Percentiles rank a stretch among this genome's conserved stretches.
These are phyloP conservation scores for Lochmaea capreae DNA, from an alignment of 2,888 invertebrate genomes.

Conservation along the genomic window DNA sequence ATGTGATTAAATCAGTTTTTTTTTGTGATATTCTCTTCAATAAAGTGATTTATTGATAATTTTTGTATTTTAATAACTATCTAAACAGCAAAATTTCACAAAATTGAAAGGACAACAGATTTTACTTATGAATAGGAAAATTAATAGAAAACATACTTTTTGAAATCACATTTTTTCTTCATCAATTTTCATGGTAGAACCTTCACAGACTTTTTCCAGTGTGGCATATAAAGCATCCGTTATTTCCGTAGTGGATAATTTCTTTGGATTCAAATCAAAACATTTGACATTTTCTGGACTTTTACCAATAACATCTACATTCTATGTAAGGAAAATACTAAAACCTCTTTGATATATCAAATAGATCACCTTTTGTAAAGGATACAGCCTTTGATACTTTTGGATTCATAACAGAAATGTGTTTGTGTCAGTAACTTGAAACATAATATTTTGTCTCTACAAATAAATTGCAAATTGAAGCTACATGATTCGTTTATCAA, in stretches of 20 bases:
- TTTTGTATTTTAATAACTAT: too few relatives aligned
- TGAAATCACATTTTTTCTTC: not conserved
- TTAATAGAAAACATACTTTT: not conserved
- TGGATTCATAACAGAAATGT: conserved; percentile 25
- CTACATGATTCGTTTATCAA: not conserved
- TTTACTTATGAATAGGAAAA: not conserved
- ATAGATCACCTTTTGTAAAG: conserved; percentile 24
- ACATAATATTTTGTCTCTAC: conserved; percentile 36
- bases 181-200: not conserved
- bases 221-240: conserved; percentile 32
- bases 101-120: too few relatives aligned
- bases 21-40: conserved; percentile 1
- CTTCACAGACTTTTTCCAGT: not conserved
- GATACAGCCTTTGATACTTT: conserved; percentile 39
- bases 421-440: conserved; percentile 39
- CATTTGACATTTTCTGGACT: conserved; percentile 17
- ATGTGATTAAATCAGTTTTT: not conserved
- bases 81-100: too few relatives aligned
- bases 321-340: conserved; percentile 33
- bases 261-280: conserved; percentile 32
- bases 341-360: not conserved
- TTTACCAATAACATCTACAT: conserved; percentile 32
- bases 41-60: not conserved
- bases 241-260: conserved; percentile 27
- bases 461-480: conserved; percentile 13